phyloP scores from a whole-genome alignment of 2,888 invertebrate genomes.

The Papilio gigon region DNA sequence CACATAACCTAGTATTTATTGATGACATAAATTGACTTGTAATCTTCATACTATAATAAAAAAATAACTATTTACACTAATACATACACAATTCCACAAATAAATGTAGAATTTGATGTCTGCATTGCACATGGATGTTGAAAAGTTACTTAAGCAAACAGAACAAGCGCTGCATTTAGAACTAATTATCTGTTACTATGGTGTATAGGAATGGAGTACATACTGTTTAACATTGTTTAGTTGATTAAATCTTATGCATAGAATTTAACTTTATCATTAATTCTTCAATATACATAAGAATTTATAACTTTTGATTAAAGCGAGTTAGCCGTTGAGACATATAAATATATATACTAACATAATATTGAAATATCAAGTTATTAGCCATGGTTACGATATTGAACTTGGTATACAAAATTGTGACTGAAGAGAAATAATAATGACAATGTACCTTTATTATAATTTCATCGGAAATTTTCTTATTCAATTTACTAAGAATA shows the following conservation, averaged over 20 bases:
- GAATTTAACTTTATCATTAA: background rate
- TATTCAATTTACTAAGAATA: background rate
- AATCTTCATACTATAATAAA: constrained; percentile 42
- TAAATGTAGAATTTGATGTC: background rate
- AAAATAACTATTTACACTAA: background rate
- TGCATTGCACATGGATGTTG: background rate
- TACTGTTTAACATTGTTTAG: constrained; percentile 15
- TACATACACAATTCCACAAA: background rate
- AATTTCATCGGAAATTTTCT: background rate
- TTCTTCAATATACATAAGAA: background rate
- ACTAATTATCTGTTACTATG: constrained; percentile 16
- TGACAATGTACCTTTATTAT: background rate
- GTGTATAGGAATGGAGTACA: background rate
- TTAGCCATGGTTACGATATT: background rate
- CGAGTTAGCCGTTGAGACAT: background rate
- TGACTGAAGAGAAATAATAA: background rate
- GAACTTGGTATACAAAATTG: background rate
- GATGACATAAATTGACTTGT: constrained; percentile 47
- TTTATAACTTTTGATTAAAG: background rate
- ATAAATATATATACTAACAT: background rate
- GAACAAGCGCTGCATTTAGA: background rate
- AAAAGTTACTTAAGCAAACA: background rate
- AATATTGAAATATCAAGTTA: background rate
- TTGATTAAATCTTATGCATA: background rate
- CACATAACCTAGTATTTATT: constrained; percentile 51